Conservation (phyloP, 2,113 vertebrate genomes). For the Phalacrocorax aristotelis region DNA sequence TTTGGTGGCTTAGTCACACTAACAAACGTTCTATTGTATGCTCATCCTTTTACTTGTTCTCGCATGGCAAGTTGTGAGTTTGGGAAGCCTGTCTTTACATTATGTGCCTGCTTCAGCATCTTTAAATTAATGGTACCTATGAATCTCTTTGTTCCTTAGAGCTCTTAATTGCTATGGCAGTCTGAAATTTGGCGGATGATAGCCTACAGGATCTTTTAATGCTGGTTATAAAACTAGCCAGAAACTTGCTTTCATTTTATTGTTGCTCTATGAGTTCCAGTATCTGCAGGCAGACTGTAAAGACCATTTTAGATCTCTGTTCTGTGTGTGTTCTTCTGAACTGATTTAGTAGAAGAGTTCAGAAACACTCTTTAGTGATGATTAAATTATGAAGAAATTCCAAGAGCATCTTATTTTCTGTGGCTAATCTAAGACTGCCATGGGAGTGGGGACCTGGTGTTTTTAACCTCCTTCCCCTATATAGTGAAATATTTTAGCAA, state of each 20-base stretch:
- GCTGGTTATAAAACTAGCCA: not conserved
- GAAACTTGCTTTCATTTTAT: not conserved
- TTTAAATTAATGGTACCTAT: not conserved
- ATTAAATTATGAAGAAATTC: not conserved
- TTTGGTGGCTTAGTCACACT: not conserved
- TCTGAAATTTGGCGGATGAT: not conserved
- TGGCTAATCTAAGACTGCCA: not conserved
- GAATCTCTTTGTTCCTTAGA: not conserved
- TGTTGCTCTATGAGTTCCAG: not conserved
- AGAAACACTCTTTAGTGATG: not conserved
- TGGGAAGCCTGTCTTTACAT: not conserved
- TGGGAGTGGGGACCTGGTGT: not conserved
- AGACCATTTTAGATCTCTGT: not conserved
- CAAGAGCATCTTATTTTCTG: not conserved
- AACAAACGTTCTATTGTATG: not conserved
- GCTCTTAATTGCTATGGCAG: not conserved
- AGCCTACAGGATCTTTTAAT: not conserved
- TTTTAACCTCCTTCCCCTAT: not conserved
- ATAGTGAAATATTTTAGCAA: not conserved
- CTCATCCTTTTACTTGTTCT: not conserved
- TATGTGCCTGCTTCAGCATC: not conserved
- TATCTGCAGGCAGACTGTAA: not conserved
- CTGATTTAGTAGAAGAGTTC: not conserved
- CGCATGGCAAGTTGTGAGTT: fast-evolving
- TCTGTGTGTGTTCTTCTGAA: not conserved